Percentiles rank a stretch among this genome's conserved stretches.
phyloP scores from a whole-genome alignment of 2,888 invertebrate species.

The Bimastos eiseni region DNA sequence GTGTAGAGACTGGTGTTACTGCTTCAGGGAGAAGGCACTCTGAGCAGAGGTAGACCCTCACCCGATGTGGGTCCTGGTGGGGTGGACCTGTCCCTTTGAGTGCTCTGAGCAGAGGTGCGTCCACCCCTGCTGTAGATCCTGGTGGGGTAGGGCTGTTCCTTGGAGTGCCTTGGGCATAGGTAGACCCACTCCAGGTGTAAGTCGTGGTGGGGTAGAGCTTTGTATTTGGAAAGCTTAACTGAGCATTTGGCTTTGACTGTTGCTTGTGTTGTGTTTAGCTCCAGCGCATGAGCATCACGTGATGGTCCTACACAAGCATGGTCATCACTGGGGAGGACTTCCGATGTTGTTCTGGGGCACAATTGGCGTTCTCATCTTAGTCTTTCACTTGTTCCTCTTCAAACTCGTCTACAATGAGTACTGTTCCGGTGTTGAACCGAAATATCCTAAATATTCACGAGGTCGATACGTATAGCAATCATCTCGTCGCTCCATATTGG shows the following conservation, averaged over 20 bases:
- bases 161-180: no score
- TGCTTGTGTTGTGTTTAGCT: slow-evolving; percentile 65
- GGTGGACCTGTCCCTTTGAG: no score
- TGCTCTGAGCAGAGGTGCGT: no score
- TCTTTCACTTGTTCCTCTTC: slow-evolving; percentile 89
- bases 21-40: no score
- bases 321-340: slow-evolving; percentile 83
- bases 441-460: slow-evolving; percentile 16
- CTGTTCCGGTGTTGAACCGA: slow-evolving; percentile 62
- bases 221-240: no score
- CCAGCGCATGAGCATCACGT: slow-evolving; percentile 89
- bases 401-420: slow-evolving; percentile 89
- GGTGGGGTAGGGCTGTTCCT: no score
- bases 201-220: no score
- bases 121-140: no score
- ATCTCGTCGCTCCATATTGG: not conserved
- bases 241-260: not conserved
- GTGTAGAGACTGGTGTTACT: no score
- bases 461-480: slow-evolving; percentile 13
- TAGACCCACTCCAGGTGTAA: no score
- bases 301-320: slow-evolving; percentile 86
- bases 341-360: slow-evolving; percentile 90
- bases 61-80: no score
- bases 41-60: no score
- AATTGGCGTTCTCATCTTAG: slow-evolving; percentile 81